A percentile compares a stretch with the other conserved stretches of the same genome.
phyloP scores from a whole-genome alignment of 1,140 invertebrate genomes.

The Thaumetopoea pityocampa region DNA sequence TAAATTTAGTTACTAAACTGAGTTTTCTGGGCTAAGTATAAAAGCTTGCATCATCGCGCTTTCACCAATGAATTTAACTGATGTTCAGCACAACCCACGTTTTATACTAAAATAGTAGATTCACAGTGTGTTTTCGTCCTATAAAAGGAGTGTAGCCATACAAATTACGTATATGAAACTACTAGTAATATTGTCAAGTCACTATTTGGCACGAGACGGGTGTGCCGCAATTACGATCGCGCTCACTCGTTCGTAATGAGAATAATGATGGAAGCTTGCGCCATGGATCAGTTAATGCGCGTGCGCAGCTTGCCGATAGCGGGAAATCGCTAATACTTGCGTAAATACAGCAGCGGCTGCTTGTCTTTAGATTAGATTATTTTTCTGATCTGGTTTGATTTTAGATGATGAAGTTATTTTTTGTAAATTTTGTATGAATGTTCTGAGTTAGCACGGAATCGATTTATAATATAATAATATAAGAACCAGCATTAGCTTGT shows the following conservation, averaged over 20 bases:
- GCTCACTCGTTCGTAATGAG: slow-evolving; percentile 42
- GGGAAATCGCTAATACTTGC: slow-evolving; percentile 58
- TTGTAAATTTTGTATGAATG: slow-evolving; percentile 8
- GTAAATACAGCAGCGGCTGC: slow-evolving; percentile 49
- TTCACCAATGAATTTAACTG: slow-evolving; percentile 7
- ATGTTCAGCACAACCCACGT: slow-evolving; percentile 5
- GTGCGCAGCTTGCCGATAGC: slow-evolving; percentile 46
- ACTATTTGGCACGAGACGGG: slow-evolving; percentile 28
- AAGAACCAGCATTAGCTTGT: too few relatives aligned
- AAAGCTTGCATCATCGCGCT: slow-evolving; percentile 7
- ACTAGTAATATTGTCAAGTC: slow-evolving; percentile 26
- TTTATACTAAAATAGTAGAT: slow-evolving; percentile 4
- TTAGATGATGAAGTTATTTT: slow-evolving; percentile 9
- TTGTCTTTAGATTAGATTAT: slow-evolving; percentile 25
- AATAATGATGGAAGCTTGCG: slow-evolving; percentile 64
- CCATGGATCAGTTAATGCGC: slow-evolving; percentile 51
- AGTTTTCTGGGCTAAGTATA: neutral
- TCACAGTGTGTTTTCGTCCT: neutral
- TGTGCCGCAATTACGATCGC: slow-evolving; percentile 37
- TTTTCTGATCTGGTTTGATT: slow-evolving; percentile 16
- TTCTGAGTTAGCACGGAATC: too few relatives aligned
- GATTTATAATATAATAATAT: too few relatives aligned
- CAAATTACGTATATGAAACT: slow-evolving; percentile 19
- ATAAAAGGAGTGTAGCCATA: slow-evolving; percentile 8
- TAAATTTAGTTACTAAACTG: too few relatives aligned